Percentiles rank a stretch among this genome's conserved stretches.
phyloP scores from a whole-genome alignment of 2,888 invertebrate species.

The Alloplasta piceator region DNA sequence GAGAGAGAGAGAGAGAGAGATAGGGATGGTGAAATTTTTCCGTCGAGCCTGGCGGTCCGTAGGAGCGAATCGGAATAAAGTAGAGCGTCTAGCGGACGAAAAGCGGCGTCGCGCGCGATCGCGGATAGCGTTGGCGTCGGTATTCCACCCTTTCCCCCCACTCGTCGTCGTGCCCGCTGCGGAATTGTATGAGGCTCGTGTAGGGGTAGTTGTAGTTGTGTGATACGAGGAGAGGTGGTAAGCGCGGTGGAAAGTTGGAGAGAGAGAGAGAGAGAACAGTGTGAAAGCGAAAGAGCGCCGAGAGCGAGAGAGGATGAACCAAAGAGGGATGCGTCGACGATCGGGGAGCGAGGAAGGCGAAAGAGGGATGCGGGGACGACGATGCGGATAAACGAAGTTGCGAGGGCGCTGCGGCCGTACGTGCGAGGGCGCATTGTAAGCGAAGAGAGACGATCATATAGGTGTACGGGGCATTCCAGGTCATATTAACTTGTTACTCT shows the following conservation, averaged over 20 bases:
- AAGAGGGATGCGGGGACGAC: slow-evolving; percentile 46
- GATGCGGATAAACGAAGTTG: slow-evolving; percentile 39
- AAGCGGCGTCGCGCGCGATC: slow-evolving; percentile 51
- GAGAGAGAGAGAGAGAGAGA: slow-evolving; percentile 23
- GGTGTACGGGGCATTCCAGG: too few relatives aligned
- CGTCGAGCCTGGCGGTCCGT: slow-evolving; percentile 59
- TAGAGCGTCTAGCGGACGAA: slow-evolving; percentile 62
- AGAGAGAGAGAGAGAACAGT: slow-evolving; percentile 25
- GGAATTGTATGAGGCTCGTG: slow-evolving; percentile 48
- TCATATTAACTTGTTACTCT: too few relatives aligned
- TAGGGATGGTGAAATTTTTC: slow-evolving; percentile 45
- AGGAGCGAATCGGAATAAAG: slow-evolving; percentile 67
- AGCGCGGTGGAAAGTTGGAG: slow-evolving; percentile 29
- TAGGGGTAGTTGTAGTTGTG: slow-evolving; percentile 12
- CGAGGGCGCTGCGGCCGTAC: slow-evolving; percentile 31
- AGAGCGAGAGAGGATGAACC: slow-evolving; percentile 18
- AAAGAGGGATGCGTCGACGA: neutral
- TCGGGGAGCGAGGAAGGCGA: slow-evolving; percentile 34
- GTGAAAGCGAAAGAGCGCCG: slow-evolving; percentile 20
- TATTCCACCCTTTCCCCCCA: slow-evolving; percentile 37
- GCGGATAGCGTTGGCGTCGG: slow-evolving; percentile 51
- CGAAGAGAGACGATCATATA: slow-evolving; percentile 17
- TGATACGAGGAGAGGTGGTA: slow-evolving; percentile 34
- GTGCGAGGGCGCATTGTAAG: slow-evolving; percentile 7
- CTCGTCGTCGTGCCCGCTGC: neutral